Conservation (phyloP, 1,140 invertebrate species). For the Drosophila arawakana region DNA sequence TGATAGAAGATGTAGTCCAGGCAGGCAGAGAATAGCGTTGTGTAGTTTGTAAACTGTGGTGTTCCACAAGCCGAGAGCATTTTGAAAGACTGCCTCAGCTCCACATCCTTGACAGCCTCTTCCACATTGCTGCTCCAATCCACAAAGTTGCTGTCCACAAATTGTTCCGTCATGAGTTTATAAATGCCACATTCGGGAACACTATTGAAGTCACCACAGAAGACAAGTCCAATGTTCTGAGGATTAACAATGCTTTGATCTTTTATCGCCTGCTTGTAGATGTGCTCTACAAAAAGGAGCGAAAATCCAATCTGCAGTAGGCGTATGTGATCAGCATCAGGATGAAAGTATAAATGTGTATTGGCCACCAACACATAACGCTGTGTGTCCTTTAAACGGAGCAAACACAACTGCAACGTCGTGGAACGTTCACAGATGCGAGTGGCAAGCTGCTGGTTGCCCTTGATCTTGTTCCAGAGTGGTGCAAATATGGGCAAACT, state of each 20-base stretch:
- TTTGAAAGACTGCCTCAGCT: conserved; percentile 87
- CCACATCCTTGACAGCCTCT: conserved; percentile 87
- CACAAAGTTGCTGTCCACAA: conserved; percentile 86
- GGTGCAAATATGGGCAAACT: conserved; percentile 86
- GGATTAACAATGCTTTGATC: conserved; percentile 85
- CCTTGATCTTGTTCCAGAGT: conserved; percentile 87
- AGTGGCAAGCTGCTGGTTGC: conserved; percentile 87
- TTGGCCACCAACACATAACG: conserved; percentile 91
- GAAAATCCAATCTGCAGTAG: conserved; percentile 90
- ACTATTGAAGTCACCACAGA: conserved; percentile 96
- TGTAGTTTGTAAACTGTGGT: conserved; percentile 94
- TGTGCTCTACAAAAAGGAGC: conserved; percentile 86
- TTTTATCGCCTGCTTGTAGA: conserved; percentile 84
- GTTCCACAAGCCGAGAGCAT: conserved; percentile 91
- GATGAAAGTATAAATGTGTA: conserved; percentile 97
- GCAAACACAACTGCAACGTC: conserved; percentile 76
- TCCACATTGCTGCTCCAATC: conserved; percentile 91
- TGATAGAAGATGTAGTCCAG: conserved; percentile 97
- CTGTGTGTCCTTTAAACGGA: conserved; percentile 86
- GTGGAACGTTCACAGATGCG: conserved; percentile 88
- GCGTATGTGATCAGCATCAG: conserved; percentile 94
- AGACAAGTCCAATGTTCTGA: conserved; percentile 86
- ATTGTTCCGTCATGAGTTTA: conserved; percentile 89
- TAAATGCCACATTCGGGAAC: conserved; percentile 92
- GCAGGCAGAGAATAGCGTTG: conserved; percentile 92